Evolutionary conservation across 2,888 invertebrate species (phyloP), one percentile per base, ranked within the genome.

Genomic region (Eurois occulta): DNA sequence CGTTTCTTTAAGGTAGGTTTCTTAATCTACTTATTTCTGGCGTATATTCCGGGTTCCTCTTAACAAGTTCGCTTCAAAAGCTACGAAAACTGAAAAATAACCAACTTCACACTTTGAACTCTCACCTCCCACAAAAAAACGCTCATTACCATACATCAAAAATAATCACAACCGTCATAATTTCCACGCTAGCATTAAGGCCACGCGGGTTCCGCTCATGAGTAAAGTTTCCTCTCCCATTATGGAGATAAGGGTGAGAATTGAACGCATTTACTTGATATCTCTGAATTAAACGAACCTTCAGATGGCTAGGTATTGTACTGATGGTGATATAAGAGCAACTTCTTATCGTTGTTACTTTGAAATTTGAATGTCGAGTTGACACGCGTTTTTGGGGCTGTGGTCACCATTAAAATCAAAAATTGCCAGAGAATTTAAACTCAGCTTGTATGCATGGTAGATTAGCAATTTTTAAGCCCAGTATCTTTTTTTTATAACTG

Each of bases 201-300:
- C 84, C 85, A 75, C 71, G 62, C 83, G 67, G 58, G 75, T 79
- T 80, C 79, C 76, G 73, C 75, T 89, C 88, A 88, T 89, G 87
- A 86, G 87, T 86, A 80, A 90, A 89, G 84, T 89, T 89, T 83
- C 88, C 84, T 75, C 48, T 38, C 35, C 82, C 85, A 86, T 89
- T 88, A 86, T 35, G 67, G 65, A 84, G 89, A 89, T 90, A 90
- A 89, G 88, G 84, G 81, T 69, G 80, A 72, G 79, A 87, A 90
- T 89, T 87, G 85, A 80, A 85, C 81, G 85, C 88, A 83, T 88
- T 90, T 86, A 77, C 77, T 77, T 86, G 87, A 84, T 89, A 89
- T 89, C 88, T 81, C 69, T 76, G 78, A 84, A 89, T 90, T 89
- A 88, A 86, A 86, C 77, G 89, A 76, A 85, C 78, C 71, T 58